Percentiles rank a stretch among this genome's conserved stretches.
These are phyloP conservation scores for Episyrphus balteatus DNA, from an alignment of 1,140 invertebrate species.

Conservation along the genomic window DNA sequence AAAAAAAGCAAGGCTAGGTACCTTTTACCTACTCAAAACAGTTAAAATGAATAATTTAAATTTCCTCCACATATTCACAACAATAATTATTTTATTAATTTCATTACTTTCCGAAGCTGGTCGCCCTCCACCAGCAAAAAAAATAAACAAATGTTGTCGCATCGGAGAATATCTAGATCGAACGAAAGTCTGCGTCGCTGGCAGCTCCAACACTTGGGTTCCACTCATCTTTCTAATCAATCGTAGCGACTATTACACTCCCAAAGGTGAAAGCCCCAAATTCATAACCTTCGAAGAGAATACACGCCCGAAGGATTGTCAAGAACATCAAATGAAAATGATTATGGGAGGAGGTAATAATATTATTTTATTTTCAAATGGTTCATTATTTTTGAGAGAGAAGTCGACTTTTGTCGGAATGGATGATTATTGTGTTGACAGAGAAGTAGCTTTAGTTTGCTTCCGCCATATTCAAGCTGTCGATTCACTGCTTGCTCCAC, in stretches of 20 bases:
- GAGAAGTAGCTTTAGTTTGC: conserved; percentile 46
- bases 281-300: conserved; percentile 28
- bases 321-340: not conserved
- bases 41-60: no score
- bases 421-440: conserved; percentile 47
- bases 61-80: no score
- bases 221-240: conserved; percentile 24
- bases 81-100: no score
- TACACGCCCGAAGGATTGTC: conserved; percentile 9
- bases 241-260: conserved; percentile 19
- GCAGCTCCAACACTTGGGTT: conserved; percentile 23
- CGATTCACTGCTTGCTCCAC: conserved; percentile 24
- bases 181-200: conserved; percentile 19
- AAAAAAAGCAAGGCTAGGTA: no score
- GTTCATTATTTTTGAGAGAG: conserved; percentile 41
- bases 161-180: conserved; percentile 24
- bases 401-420: conserved; percentile 32
- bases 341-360: conserved; percentile 9
- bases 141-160: conserved; percentile 34
- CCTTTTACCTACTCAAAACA: no score
- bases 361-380: conserved; percentile 42
- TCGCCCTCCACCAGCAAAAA: conserved; percentile 15
- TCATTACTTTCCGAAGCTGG: no score
- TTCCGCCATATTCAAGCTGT: conserved; percentile 22
- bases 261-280: conserved; percentile 17